Evolutionary conservation across 2,797 vertebrate genomes (phyloP), one percentile per base, ranked within the genome.

Genomic region (Hafferia zeledoni): DNA sequence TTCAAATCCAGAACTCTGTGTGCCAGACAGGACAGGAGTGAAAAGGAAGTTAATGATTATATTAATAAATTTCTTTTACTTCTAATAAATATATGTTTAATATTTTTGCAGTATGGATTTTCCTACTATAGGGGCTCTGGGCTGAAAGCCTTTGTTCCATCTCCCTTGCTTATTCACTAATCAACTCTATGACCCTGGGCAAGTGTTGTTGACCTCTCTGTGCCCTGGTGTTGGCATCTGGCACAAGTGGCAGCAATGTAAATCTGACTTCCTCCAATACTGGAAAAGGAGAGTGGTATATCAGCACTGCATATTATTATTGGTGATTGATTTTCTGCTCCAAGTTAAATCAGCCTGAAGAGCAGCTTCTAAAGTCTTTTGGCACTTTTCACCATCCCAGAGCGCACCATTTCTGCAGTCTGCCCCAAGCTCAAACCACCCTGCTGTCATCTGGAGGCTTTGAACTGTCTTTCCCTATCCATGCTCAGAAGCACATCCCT

Each of bases 301-400:
- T 91, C 46, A 83, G 17, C 22, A 47, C 37, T 78, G 59, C 35
- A 5, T 69, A 27, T 71, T 89, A 43, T 76, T 89, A 83, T 55
- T 43, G 35, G 31, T 65, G 88, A 90, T 93, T 83, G 65, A 81
- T 91, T 93, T 90, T 72, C 59, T 85, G 24, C 65, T 93, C 33
- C 17, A 17, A 78, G 75, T 89, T 83, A 78, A 91, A 83, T 83
- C 79, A 92, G 43, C 46, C 69, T 91, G 70, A 96, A 90, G 83
- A 87, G 55, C 44, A 46, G 77, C 65, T 83, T 80, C 23, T 57
- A 55, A 76, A 92, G 50, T 69, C 43, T 92, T 88, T 16, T 86
- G 89, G 47, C 50, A 46, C 33, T 78, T 92, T 71, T 30, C 3
- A 10, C 43, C 5, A 4, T 86, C 28, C 61, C 77, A 37, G 67